These are phyloP conservation scores for Anguilla pacifica DNA, from an alignment of 2,797 vertebrate genomes.

Conservation along the genomic window DNA sequence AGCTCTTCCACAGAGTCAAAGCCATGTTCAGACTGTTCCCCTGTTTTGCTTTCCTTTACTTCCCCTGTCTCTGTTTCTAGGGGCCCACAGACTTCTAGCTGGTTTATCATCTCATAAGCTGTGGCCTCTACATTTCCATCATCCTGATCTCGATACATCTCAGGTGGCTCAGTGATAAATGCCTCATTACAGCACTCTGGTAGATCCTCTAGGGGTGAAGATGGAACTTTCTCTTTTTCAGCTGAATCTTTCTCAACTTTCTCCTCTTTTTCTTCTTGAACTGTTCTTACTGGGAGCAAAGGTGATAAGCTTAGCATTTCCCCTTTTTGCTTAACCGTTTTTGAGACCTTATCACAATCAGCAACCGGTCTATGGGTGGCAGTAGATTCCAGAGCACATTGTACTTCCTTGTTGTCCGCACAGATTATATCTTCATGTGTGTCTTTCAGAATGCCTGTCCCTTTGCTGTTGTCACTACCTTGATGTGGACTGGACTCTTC, in stretches of 20 bases:
- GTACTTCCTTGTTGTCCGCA: background rate
- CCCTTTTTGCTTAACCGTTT: slow-evolving; percentile 28
- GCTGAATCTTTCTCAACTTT: slow-evolving; percentile 7
- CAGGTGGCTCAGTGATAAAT: slow-evolving; percentile 30
- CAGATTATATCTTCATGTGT: background rate
- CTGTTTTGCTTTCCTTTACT: slow-evolving; percentile 51
- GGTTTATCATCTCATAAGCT: slow-evolving; percentile 64
- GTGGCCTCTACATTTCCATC: slow-evolving; percentile 64
- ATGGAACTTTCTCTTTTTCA: background rate
- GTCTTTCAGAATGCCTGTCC: background rate
- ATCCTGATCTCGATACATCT: slow-evolving; percentile 44
- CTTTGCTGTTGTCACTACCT: background rate
- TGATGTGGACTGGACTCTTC: background rate
- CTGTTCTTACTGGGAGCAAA: background rate
- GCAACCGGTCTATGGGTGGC: background rate
- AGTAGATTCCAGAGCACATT: background rate
- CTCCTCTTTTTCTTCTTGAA: background rate
- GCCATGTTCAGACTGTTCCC: slow-evolving; percentile 53
- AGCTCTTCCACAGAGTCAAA: slow-evolving; percentile 43
- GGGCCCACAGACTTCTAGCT: slow-evolving; percentile 59
- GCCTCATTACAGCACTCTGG: slow-evolving; percentile 36
- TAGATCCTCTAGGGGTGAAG: slow-evolving; percentile 9
- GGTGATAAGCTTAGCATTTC: background rate
- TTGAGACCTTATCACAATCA: background rate
- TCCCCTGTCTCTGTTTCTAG: slow-evolving; percentile 47